These are phyloP conservation scores for Pipistrellus nathusii DNA, from an alignment of 2,797 vertebrate genomes.

Conservation along the genomic window DNA sequence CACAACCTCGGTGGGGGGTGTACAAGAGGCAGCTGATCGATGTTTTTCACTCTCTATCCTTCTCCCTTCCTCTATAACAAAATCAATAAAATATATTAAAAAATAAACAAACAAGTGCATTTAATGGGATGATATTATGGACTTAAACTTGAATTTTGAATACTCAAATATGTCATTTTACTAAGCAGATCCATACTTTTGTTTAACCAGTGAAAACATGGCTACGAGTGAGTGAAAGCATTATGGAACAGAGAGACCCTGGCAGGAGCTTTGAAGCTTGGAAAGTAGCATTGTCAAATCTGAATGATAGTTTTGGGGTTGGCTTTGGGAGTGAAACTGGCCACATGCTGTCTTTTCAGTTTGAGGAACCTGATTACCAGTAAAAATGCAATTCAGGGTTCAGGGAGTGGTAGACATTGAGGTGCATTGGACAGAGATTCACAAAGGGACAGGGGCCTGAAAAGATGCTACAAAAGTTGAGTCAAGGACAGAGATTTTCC, in stretches of 20 bases:
- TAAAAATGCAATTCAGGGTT: neutral
- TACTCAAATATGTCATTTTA: neutral
- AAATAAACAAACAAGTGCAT: neutral
- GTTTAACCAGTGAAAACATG: neutral
- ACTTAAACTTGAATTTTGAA: slow-evolving; percentile 3
- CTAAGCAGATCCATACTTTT: neutral
- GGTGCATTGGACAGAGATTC: neutral
- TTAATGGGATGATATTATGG: neutral
- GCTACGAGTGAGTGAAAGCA: neutral
- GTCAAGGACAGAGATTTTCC: neutral
- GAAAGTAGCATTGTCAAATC: neutral
- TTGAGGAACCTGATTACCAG: neutral
- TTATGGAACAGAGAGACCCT: neutral
- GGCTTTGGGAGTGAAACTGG: neutral
- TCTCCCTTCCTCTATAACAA: too few species aligned
- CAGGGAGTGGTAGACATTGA: neutral
- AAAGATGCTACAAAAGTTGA: neutral
- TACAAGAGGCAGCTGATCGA: too few species aligned
- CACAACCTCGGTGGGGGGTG: too few species aligned
- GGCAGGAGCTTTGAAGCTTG: neutral
- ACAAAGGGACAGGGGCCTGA: neutral
- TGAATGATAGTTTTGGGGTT: neutral
- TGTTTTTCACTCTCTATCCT: too few species aligned
- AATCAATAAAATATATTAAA: too few species aligned
- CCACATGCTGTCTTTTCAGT: neutral